Conservation (phyloP, 2,113 vertebrate species). For the Pelodiscus sinensis region DNA sequence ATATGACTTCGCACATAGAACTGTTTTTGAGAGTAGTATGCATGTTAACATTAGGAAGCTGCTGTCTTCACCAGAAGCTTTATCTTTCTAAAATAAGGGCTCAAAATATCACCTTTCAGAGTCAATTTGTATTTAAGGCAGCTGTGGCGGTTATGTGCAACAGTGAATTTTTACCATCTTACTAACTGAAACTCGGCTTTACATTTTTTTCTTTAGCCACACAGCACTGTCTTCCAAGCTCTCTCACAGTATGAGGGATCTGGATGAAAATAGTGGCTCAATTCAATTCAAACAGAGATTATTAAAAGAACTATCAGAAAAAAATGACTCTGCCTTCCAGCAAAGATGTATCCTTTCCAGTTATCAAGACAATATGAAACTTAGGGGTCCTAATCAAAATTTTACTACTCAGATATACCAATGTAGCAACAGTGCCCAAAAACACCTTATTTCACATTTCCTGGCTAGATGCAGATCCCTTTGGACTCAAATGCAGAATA, state of each 20-base stretch:
- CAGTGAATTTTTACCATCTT: background rate
- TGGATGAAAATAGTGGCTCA: background rate
- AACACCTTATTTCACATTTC: background rate
- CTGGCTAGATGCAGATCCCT: background rate
- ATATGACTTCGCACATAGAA: background rate
- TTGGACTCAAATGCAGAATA: conserved; percentile 29
- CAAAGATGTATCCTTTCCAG: background rate
- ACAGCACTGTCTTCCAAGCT: background rate
- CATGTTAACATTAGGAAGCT: background rate
- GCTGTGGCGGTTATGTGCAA: background rate
- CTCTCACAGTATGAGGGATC: background rate
- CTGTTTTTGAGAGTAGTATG: background rate
- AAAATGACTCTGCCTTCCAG: background rate
- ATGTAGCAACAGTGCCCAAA: conserved; percentile 16
- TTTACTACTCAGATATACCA: background rate
- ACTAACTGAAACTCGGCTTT: background rate
- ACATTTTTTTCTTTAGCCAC: background rate
- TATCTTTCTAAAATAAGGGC: background rate
- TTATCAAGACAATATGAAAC: background rate
- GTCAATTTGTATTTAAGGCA: background rate
- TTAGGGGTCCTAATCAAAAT: background rate
- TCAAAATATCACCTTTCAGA: background rate
- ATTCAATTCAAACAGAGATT: background rate
- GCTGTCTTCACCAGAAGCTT: background rate
- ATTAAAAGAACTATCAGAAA: too few relatives aligned